A percentile compares a stretch with the other conserved stretches of the same genome.
Evolutionary conservation across 2,888 invertebrate genomes (phyloP).

Genomic region (Lepeophtheirus nordmannii): DNA sequence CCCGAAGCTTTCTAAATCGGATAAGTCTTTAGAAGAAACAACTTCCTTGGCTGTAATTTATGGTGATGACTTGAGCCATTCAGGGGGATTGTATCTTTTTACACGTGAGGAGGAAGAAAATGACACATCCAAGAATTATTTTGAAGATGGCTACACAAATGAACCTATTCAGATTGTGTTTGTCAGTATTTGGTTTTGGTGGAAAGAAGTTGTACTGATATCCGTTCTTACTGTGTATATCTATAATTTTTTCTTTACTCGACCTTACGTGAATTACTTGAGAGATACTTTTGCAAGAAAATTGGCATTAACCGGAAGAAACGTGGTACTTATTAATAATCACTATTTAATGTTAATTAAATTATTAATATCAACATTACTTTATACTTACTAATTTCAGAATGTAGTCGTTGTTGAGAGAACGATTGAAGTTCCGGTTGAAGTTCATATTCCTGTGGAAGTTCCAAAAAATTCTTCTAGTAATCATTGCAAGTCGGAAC

Average conservation of each 20-base stretch:
- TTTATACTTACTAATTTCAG: not conserved
- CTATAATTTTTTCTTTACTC: conserved; percentile 45
- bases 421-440: conserved; percentile 15
- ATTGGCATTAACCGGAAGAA: not conserved
- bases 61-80: not conserved
- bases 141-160: not conserved
- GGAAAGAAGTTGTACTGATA: conserved; percentile 62
- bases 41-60: conserved; percentile 10
- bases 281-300: conserved; percentile 2
- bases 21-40: not conserved
- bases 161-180: conserved; percentile 7
- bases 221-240: conserved; percentile 54
- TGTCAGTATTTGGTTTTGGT: conserved; percentile 59
- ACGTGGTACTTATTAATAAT: not conserved
- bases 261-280: conserved; percentile 24
- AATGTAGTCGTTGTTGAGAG: conserved; percentile 14
- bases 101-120: not conserved
- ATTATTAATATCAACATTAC: not conserved
- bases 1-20: not conserved
- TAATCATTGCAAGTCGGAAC: not conserved
- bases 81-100: conserved; percentile 6
- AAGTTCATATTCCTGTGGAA: not conserved
- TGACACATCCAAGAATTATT: not conserved
- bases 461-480: not conserved
- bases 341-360: not conserved